These are phyloP conservation scores for Nasonia vitripennis DNA, from an alignment of 1,140 invertebrate species.

Conservation along the genomic window DNA sequence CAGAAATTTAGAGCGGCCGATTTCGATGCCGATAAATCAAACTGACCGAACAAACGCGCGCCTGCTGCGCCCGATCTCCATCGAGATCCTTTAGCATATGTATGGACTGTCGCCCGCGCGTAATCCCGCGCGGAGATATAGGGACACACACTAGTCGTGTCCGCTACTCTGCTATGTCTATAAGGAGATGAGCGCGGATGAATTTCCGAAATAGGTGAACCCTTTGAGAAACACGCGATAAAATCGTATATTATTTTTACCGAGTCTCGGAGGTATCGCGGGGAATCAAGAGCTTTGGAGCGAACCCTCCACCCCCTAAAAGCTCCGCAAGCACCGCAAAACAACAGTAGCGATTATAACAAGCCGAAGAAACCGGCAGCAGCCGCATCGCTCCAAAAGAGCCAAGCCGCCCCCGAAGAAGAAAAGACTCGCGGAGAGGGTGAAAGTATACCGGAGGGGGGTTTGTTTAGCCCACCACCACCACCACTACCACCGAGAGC, in stretches of 20 bases:
- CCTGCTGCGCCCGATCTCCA: constrained; percentile 54
- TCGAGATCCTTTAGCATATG: constrained; percentile 71
- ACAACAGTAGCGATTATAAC: neutral
- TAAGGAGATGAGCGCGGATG: constrained; percentile 11
- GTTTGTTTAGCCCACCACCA: constrained; percentile 14
- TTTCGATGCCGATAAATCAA: constrained; percentile 72
- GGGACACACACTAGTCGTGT: constrained; percentile 6
- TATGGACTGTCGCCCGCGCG: constrained; percentile 53
- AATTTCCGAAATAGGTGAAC: neutral
- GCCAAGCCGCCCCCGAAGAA: constrained; percentile 11
- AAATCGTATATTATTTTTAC: neutral
- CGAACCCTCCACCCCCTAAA: neutral
- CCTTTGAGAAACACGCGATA: neutral
- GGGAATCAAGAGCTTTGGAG: neutral
- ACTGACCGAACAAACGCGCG: constrained; percentile 64
- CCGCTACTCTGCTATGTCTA: neutral
- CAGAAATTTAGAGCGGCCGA: constrained; percentile 70
- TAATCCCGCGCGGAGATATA: constrained; percentile 55
- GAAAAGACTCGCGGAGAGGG: constrained; percentile 21
- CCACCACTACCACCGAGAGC: neutral
- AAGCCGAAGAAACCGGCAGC: neutral
- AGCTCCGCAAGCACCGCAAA: neutral
- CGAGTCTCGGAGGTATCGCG: neutral
- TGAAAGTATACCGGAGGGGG: constrained; percentile 15
- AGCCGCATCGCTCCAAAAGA: neutral